Evolutionary conservation across 2,113 vertebrate species (phyloP).

Genomic region (Perca flavescens): DNA sequence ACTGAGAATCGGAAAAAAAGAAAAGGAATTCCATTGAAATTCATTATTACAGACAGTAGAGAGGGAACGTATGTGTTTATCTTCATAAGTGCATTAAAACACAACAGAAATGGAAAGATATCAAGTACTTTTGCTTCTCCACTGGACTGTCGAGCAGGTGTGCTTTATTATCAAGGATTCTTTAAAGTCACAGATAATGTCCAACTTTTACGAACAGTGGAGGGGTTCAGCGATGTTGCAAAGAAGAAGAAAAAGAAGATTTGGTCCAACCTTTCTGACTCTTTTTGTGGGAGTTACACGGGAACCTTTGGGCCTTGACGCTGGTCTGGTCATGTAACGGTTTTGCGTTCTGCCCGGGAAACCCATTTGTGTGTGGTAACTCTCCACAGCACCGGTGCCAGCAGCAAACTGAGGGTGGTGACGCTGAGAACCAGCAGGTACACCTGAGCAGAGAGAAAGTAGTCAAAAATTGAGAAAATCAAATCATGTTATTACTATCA

Average conservation of each 20-base stretch:
- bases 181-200: background rate
- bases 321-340: constrained; percentile 82
- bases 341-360: constrained; percentile 86
- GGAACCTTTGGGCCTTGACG: background rate
- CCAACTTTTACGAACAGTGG: background rate
- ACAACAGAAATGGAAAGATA: background rate
- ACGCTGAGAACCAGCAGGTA: constrained; percentile 97
- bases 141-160: background rate
- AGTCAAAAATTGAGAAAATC: background rate
- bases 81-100: constrained; percentile 23
- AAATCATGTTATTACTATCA: background rate
- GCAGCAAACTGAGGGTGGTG: constrained; percentile 93
- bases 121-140: constrained; percentile 36
- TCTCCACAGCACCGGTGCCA: constrained; percentile 94
- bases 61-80: background rate
- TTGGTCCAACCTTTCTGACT: constrained; percentile 22
- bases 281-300: background rate
- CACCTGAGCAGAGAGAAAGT: constrained; percentile 83
- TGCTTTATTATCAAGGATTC: background rate
- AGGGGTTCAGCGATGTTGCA: background rate
- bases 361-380: constrained; percentile 88
- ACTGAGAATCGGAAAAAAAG: background rate
- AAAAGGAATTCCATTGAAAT: background rate
- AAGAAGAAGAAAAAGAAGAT: background rate
- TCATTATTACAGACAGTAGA: background rate